Evolutionary conservation across 2,797 vertebrate species (phyloP).

Genomic region (Chaetophractus vellerosus): DNA sequence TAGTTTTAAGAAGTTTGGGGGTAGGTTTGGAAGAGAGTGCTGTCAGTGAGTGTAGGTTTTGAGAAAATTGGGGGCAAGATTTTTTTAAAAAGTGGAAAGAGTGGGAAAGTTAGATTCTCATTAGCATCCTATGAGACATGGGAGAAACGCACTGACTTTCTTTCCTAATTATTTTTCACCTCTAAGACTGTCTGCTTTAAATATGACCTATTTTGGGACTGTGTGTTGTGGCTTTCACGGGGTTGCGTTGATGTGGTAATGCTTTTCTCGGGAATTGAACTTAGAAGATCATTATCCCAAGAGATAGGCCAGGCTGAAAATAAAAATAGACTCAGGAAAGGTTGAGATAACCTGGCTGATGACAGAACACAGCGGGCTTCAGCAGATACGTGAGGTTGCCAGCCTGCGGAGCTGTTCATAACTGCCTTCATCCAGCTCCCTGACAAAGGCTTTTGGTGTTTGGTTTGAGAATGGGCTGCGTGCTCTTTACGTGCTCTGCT

Average conservation of each 20-base stretch:
- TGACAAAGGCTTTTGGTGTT: not conserved
- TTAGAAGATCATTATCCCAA: slow-evolving; percentile 46
- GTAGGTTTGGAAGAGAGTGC: not conserved
- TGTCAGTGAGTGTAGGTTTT: not conserved
- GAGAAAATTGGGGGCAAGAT: not conserved
- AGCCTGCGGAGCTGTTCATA: not conserved
- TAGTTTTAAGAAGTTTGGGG: not conserved
- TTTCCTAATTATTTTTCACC: not conserved
- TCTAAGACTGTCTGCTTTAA: not conserved
- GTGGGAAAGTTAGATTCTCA: not conserved
- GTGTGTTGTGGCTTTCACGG: slow-evolving; percentile 27
- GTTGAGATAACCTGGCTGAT: slow-evolving; percentile 45
- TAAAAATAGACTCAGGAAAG: slow-evolving; percentile 63
- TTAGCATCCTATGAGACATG: not conserved
- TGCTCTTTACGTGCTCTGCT: not conserved
- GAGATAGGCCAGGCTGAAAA: slow-evolving; percentile 42
- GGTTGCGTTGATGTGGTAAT: not conserved
- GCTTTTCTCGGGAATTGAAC: slow-evolving; percentile 43
- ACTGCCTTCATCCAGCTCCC: not conserved
- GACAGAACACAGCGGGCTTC: not conserved
- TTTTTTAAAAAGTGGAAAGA: not conserved
- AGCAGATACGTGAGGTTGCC: not conserved
- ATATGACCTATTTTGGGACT: not conserved
- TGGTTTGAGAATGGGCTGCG: not conserved
- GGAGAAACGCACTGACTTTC: not conserved